phyloP scores from a whole-genome alignment of 1,140 invertebrate species.

The Phocides pigmalion region DNA sequence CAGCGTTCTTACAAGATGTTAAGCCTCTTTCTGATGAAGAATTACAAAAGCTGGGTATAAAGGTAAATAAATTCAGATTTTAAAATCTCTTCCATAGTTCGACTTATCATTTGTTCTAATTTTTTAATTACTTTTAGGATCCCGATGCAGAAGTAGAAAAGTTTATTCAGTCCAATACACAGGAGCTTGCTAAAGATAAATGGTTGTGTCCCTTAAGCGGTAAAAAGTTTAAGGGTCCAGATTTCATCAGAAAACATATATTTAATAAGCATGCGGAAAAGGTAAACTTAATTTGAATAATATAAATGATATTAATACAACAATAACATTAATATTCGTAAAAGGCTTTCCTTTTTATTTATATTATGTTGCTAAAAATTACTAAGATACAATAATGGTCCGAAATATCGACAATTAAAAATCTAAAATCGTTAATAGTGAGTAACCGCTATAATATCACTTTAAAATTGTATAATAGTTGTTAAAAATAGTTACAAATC shows the following conservation, averaged over 20 bases:
- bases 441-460: too few species aligned
- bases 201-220: constrained; percentile 99
- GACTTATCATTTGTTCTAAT: constrained; percentile 1
- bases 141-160: constrained; percentile 96
- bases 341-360: too few species aligned
- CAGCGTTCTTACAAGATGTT: constrained; percentile 91
- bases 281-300: constrained; percentile 58
- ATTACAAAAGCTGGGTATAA: constrained; percentile 93
- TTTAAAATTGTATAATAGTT: too few species aligned
- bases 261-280: constrained; percentile 99
- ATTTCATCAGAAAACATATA: constrained; percentile 99
- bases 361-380: too few species aligned
- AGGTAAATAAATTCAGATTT: constrained; percentile 67
- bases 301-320: neutral
- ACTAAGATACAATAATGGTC: too few species aligned
- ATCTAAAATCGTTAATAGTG: too few species aligned
- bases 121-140: constrained; percentile 75
- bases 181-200: constrained; percentile 98
- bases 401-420: too few species aligned
- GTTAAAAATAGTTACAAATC: too few species aligned
- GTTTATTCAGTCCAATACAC: constrained; percentile 96
- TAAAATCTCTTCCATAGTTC: constrained; percentile 14
- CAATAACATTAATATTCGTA: too few species aligned
- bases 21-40: constrained; percentile 91
- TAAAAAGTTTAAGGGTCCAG: constrained; percentile 99